Evolutionary conservation across 53 echinoderm and acorn worm species (phyloP).

Genomic region (Luidia sarsii): DNA sequence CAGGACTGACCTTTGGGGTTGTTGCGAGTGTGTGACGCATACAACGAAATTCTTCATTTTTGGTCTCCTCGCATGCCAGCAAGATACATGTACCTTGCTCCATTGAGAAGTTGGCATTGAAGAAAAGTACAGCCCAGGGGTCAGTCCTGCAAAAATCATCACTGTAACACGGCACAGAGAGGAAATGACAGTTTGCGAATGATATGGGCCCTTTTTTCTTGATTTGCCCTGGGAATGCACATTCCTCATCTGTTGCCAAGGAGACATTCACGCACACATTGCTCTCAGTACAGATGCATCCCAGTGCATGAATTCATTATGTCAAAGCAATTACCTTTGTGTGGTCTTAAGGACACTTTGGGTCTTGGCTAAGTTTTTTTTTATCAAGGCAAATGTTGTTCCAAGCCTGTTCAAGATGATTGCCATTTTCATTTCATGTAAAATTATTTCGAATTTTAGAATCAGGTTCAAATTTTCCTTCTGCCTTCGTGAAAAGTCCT

Average conservation of each 20-base stretch:
- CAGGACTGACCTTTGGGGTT: constrained; percentile 20
- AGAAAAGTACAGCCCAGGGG: constrained; percentile 32
- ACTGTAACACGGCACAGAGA: neutral
- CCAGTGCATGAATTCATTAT: too few relatives aligned
- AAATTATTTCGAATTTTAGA: too few relatives aligned
- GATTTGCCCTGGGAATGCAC: neutral
- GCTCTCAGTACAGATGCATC: too few relatives aligned
- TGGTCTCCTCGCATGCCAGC: constrained; percentile 40
- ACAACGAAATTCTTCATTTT: constrained; percentile 44
- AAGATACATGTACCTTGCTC: constrained; percentile 21
- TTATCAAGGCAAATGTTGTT: too few relatives aligned
- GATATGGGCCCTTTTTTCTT: neutral
- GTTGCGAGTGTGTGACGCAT: constrained; percentile 39
- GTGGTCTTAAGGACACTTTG: too few relatives aligned
- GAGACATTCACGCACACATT: too few relatives aligned
- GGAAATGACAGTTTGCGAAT: constrained; percentile 34
- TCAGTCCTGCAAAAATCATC: constrained; percentile 24
- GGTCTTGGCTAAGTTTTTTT: too few relatives aligned
- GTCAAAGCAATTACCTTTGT: too few relatives aligned
- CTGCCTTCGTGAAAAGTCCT: too few relatives aligned
- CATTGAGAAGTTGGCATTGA: constrained; percentile 17
- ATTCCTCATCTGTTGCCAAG: neutral
- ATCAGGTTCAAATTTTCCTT: too few relatives aligned
- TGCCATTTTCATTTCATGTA: too few relatives aligned
- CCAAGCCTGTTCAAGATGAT: too few relatives aligned